Evolutionary conservation across 2,888 invertebrate genomes (phyloP), one percentile per base, ranked within the genome.

Genomic region (Erebia aethiops): DNA sequence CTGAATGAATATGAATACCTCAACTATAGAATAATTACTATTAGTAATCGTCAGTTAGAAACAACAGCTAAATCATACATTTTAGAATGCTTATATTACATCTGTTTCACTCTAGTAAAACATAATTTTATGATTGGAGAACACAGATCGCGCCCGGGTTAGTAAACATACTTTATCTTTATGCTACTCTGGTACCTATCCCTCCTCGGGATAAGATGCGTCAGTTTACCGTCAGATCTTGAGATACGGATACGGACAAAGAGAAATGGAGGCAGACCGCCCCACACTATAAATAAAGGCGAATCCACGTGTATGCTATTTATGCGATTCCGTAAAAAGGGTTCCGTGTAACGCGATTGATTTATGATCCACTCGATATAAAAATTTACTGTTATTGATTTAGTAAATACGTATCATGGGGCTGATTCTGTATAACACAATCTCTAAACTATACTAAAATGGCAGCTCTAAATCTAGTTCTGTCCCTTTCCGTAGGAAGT

Each of bases 141-240:
- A 52, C 52, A 52, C n/a, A 52, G 52, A 77, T 75, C 69, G 60
- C 49, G 21, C 21, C 64, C 64, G 76, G 61, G 79, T 81, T 78
- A 80, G 76, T 76, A 76, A 66, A 72, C 75, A 80, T 81, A 81
- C 80, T 81, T 82, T 81, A 80, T 75, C 75, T 68, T 18, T n/a
- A 52, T 9, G 8, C 9, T 75, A 79, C 78, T 80, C 79, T 76
- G 76, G 80, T 74, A 21, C 21, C 21, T 21, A 74, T 75, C 82
- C 85, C 84, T 80, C 80, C 71, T 82, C 81, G 58, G 77, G 82
- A 85, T 82, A 86, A 85, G 87, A 89, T 82, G 85, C 85, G 89
- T 89, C 90, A 87, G 85, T 87, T 85, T 78, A 82, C 83, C 88
- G 89, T 90, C 91, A 89, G 91, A 91, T 91, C 84, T 84, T 77